Base-by-base conservation (phyloP, 2,797 vertebrate genomes). In the Enteromius anoplus region DNA sequence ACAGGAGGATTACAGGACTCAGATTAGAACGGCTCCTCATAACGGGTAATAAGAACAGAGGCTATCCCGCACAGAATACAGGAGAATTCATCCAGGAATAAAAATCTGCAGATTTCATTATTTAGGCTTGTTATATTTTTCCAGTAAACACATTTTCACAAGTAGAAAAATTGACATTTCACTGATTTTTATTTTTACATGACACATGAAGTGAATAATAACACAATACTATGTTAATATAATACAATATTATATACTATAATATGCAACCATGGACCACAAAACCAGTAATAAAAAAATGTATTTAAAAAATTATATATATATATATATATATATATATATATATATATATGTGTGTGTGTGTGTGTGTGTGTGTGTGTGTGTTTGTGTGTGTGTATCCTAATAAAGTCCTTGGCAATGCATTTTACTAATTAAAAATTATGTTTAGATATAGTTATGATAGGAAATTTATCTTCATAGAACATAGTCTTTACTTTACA, bases 11-110 rank as follows among this genome's bases (percentile, higher is more conserved):
- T 95, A 94, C 85, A 90, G 87, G 73, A 81, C 87, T 91, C 90
- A 90, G 93, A 95, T 95, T 94, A 94, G 88, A 92, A 84, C 83
- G 88, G 88, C 86, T 92, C 90, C 90, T 89, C 87, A 90, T 89
- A 87, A 90, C 87, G 82, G 87, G 89, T 93, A 91, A 92, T 86
- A 84, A 87, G 88, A 62, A 55, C 47, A 73, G 26, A 82, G 47
- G 72, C 58, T 53, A 32, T 42, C 77, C 37, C 19, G 12, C 42
- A 68, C 73, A 68, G 15, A 75, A 37, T 15, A 58, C 21, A 5
- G 53, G n/a, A 75, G 53, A 80, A 58, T 71, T 62, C 15, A 71
- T 58, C 34, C 10, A 55, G 51, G 15, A 58, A n/a, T 42, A 37
- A 79, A 69, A n/a, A 70, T 47, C 58, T 47, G 23, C 7, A 47